These are phyloP conservation scores for Delphinapterus leucas DNA, from an alignment of 2,113 vertebrate genomes.

Conservation along the genomic window DNA sequence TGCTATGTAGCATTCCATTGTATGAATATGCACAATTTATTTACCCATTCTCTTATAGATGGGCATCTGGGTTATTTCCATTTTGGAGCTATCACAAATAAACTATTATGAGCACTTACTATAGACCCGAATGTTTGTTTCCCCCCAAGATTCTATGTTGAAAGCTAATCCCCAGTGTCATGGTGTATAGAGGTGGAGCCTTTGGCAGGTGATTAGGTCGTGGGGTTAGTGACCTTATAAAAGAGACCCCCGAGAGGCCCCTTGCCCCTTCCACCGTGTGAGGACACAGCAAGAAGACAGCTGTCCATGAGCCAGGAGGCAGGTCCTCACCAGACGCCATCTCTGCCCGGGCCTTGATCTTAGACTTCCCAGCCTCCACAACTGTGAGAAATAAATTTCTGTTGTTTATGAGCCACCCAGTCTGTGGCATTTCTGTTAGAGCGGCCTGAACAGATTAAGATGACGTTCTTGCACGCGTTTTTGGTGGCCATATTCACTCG, in stretches of 20 bases:
- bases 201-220: background rate
- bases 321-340: background rate
- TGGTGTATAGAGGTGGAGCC: background rate
- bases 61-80: background rate
- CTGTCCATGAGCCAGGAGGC: background rate
- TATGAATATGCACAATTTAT: background rate
- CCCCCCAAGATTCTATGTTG: background rate
- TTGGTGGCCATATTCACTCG: accelerated
- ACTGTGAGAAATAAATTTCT: background rate
- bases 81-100: background rate
- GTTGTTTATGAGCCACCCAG: background rate
- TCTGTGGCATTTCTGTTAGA: background rate
- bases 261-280: background rate
- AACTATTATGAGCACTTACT: background rate
- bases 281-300: background rate
- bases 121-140: background rate
- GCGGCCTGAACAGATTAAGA: background rate
- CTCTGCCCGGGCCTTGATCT: background rate
- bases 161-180: background rate
- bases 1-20: background rate
- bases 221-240: background rate
- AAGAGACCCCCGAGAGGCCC: background rate
- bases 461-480: accelerated
- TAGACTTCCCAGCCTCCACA: background rate
- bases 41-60: background rate